Evolutionary conservation across 2,797 vertebrate species (phyloP).

Genomic region (Phoebastria nigripes): DNA sequence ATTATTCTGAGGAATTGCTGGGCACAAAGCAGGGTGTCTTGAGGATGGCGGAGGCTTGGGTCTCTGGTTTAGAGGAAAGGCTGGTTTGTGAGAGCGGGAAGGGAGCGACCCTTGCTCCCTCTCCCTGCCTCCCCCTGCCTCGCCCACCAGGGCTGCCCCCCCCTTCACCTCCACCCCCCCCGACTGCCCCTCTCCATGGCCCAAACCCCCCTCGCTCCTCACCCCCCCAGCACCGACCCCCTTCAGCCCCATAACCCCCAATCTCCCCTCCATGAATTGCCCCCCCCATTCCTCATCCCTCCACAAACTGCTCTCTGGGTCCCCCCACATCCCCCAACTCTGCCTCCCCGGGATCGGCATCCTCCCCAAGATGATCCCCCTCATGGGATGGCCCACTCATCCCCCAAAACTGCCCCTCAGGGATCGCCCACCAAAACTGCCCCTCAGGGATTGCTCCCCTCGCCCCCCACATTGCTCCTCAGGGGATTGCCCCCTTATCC

Average conservation of each 20-base stretch:
- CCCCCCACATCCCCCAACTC: not conserved
- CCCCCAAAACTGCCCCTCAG: too few relatives aligned
- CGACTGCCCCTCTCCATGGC: not conserved
- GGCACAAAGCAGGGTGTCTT: not conserved
- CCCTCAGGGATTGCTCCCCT: too few relatives aligned
- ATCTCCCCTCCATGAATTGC: not conserved
- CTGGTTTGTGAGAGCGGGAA: not conserved
- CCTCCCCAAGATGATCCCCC: too few relatives aligned
- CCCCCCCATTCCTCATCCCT: not conserved
- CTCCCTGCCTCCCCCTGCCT: not conserved
- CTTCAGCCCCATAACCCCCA: not conserved
- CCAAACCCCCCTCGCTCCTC: not conserved
- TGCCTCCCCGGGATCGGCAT: not conserved
- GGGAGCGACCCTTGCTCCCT: not conserved
- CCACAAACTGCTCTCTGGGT: not conserved
- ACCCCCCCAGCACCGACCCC: not conserved
- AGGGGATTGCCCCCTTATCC: not conserved
- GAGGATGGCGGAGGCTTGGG: not conserved
- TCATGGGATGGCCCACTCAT: too few relatives aligned
- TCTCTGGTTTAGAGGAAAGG: not conserved
- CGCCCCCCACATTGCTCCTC: too few relatives aligned
- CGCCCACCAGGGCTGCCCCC: too few relatives aligned
- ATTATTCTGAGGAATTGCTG: not conserved
- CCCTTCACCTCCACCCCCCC: too few relatives aligned
- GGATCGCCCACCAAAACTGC: not conserved